Evolutionary conservation across 2,113 vertebrate species (phyloP).

Genomic region (Heterochromis multidens): DNA sequence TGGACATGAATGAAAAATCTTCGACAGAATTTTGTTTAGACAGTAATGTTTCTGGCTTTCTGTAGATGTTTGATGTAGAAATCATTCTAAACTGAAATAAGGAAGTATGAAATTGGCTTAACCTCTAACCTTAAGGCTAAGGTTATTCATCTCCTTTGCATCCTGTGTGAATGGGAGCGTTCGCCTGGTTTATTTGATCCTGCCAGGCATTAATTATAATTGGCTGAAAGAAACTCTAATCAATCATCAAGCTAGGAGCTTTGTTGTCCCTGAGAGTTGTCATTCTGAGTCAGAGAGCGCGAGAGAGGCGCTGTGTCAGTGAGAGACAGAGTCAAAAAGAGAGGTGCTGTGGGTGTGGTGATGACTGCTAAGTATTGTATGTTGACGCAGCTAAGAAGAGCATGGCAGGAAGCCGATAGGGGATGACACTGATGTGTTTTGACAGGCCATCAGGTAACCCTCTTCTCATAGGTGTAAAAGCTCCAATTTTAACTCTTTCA

Average conservation of each 20-base stretch:
- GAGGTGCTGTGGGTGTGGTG: slow-evolving; percentile 31
- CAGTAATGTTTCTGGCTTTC: background rate
- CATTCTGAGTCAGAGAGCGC: slow-evolving; percentile 18
- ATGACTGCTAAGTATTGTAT: slow-evolving; percentile 57
- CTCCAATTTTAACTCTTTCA: background rate
- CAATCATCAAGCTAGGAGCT: slow-evolving; percentile 42
- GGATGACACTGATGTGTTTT: slow-evolving; percentile 44
- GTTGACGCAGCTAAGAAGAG: slow-evolving; percentile 36
- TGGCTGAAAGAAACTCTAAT: slow-evolving; percentile 40
- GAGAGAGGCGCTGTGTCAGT: slow-evolving; percentile 28
- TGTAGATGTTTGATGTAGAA: slow-evolving; percentile 4
- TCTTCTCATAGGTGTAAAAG: slow-evolving; percentile 10
- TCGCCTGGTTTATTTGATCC: slow-evolving; percentile 34
- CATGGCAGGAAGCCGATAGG: slow-evolving; percentile 26
- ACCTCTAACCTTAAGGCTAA: slow-evolving; percentile 32
- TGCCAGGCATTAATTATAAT: slow-evolving; percentile 56
- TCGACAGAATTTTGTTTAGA: background rate
- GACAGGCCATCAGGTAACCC: slow-evolving; percentile 35
- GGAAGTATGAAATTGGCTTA: slow-evolving; percentile 28
- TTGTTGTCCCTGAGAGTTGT: slow-evolving; percentile 49
- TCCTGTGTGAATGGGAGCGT: slow-evolving; percentile 5
- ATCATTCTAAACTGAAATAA: background rate
- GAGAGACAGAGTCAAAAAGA: slow-evolving; percentile 26
- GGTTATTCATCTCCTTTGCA: slow-evolving; percentile 12
- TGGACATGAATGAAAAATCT: background rate